These are phyloP conservation scores for Eptesicus fuscus DNA, from an alignment of 2,113 vertebrate species.

Conservation along the genomic window DNA sequence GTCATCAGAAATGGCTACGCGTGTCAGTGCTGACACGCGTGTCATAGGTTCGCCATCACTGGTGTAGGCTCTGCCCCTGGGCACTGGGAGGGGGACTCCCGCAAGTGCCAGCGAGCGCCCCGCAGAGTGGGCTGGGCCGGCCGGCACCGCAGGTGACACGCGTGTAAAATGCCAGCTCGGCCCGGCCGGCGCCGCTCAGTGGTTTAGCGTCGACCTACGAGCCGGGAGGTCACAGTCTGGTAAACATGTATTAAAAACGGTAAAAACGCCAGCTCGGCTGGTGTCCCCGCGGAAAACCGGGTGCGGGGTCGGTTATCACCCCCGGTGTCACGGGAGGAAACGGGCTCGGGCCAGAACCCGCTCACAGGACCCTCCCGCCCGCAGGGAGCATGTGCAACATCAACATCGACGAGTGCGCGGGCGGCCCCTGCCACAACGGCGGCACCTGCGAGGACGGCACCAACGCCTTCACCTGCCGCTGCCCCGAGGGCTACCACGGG, in stretches of 20 bases:
- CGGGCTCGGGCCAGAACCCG: background rate
- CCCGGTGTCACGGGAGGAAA: background rate
- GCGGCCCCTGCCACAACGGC: constrained; percentile 92
- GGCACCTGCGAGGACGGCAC: constrained; percentile 92
- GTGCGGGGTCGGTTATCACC: rapidly evolving
- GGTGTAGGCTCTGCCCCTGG: rapidly evolving
- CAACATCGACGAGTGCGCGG: constrained; percentile 92
- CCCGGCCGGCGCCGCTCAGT: too few relatives aligned
- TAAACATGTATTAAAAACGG: too few relatives aligned
- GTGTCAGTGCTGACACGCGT: too few relatives aligned
- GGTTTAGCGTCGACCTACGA: too few relatives aligned
- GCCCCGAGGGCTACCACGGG: constrained; percentile 93
- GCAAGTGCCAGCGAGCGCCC: rapidly evolving
- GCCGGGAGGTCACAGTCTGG: too few relatives aligned
- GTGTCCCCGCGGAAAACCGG: too few relatives aligned
- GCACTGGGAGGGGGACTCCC: rapidly evolving
- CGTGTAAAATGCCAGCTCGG: rapidly evolving
- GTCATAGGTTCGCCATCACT: too few relatives aligned
- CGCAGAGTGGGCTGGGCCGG: background rate
- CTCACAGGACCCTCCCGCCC: rapidly evolving
- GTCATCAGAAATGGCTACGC: too few relatives aligned
- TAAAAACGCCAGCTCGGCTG: too few relatives aligned
- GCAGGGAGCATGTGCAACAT: constrained; percentile 93
- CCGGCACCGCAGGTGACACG: rapidly evolving
- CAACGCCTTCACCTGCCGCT: constrained; percentile 91